Evolutionary conservation across 2,888 invertebrate species (phyloP).

Genomic region (Thysanoteuthis rhombus): DNA sequence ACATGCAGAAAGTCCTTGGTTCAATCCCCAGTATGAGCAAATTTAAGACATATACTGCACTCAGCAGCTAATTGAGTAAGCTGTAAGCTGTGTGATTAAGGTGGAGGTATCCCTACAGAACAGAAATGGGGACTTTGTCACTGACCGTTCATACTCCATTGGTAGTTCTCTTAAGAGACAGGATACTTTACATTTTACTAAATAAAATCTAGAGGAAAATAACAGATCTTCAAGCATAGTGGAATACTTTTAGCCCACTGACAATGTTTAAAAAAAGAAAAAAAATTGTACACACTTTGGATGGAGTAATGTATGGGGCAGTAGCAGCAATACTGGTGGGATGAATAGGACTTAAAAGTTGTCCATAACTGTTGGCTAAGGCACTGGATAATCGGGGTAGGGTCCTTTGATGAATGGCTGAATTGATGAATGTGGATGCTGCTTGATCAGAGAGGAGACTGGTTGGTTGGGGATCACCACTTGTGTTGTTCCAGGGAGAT

Average conservation of each 20-base stretch:
- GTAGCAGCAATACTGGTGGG: background rate
- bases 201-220: background rate
- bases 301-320: background rate
- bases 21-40: no score
- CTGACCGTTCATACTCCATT: no score
- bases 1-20: no score
- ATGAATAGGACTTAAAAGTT: constrained; percentile 1
- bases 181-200: no score
- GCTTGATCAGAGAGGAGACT: background rate
- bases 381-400: background rate
- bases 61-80: no score
- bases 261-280: background rate
- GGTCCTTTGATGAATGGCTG: background rate
- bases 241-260: no score
- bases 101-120: no score
- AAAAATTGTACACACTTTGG: background rate
- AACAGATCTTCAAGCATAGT: background rate
- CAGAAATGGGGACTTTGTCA: no score
- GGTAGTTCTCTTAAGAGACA: no score
- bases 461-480: background rate
- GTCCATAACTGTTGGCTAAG: background rate
- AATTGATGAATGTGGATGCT: background rate
- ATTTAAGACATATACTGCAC: no score
- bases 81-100: no score
- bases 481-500: background rate